Evolutionary conservation across 1,140 invertebrate species (phyloP).

Genomic region (Hestina assimilis): DNA sequence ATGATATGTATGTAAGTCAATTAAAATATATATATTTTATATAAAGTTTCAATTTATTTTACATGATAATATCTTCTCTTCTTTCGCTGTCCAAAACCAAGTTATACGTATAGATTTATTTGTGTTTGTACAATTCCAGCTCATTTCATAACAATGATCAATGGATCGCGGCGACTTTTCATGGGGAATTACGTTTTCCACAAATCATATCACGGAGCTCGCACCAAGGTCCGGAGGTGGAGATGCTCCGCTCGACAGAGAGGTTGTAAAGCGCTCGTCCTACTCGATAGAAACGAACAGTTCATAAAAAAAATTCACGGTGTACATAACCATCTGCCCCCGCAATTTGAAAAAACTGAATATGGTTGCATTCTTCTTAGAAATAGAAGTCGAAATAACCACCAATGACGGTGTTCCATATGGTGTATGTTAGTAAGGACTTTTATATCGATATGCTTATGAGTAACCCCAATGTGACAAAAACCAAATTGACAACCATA

Average conservation of each 20-base stretch:
- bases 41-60: too few species aligned
- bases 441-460: too few species aligned
- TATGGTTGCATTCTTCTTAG: not conserved
- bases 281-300: slow-evolving; percentile 25
- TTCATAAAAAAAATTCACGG: not conserved
- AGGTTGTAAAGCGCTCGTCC: slow-evolving; percentile 35
- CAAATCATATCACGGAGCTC: slow-evolving; percentile 17
- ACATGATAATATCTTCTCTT: too few species aligned
- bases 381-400: not conserved
- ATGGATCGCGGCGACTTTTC: slow-evolving; percentile 20
- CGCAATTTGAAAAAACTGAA: not conserved
- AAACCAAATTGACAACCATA: too few species aligned
- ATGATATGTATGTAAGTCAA: too few species aligned
- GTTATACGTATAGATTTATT: not conserved
- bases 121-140: not conserved
- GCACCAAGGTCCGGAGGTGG: slow-evolving; percentile 24
- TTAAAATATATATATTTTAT: too few species aligned
- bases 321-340: not conserved
- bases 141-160: slow-evolving; percentile 3
- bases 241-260: slow-evolving; percentile 34
- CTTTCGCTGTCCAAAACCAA: too few species aligned
- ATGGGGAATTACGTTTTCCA: slow-evolving; percentile 39
- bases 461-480: too few species aligned
- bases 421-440: too few species aligned
- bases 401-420: too few species aligned